phyloP scores from a whole-genome alignment of 1,140 invertebrate species.

The Drosophila melanica region DNA sequence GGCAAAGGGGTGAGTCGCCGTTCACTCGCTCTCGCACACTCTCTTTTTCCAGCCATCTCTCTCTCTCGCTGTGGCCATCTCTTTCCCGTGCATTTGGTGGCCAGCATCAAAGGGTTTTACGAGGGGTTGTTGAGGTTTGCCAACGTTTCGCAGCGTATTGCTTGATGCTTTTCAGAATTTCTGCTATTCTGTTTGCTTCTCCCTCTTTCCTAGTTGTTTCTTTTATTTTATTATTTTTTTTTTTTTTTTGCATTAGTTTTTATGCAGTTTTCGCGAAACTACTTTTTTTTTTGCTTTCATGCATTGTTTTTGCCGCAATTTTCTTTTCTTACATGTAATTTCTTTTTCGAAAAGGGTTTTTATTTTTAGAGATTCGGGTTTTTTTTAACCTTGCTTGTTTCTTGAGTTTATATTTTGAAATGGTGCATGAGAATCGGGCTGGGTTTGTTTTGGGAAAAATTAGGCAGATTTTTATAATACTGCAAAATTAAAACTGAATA shows the following conservation, averaged over 20 bases:
- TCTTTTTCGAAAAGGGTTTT: conserved; percentile 14
- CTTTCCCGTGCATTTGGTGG: conserved; percentile 4
- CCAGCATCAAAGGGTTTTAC: conserved; percentile 73
- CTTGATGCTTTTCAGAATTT: conserved; percentile 26
- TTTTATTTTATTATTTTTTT: conserved; percentile 13
- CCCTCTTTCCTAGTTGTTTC: neutral
- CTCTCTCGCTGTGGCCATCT: neutral
- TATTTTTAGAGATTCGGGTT: neutral
- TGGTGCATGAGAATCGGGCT: no score
- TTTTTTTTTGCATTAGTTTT: conserved; percentile 41
- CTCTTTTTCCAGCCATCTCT: neutral
- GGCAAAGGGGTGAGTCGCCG: conserved; percentile 65
- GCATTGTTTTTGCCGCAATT: conserved; percentile 25
- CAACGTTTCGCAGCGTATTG: neutral
- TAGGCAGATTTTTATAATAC: no score
- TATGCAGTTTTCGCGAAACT: conserved; percentile 66
- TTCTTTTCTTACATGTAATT: conserved; percentile 4
- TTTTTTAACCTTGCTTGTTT: no score
- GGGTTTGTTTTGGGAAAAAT: no score
- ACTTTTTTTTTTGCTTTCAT: conserved; percentile 12
- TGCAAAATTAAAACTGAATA: no score
- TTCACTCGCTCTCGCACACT: neutral
- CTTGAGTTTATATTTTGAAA: no score
- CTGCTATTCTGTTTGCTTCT: neutral
- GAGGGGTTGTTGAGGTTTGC: conserved; percentile 53